A percentile compares a stretch with the other conserved stretches of the same genome.
Conservation (phyloP, 2,888 invertebrate genomes). For the Nebria brevicollis region DNA sequence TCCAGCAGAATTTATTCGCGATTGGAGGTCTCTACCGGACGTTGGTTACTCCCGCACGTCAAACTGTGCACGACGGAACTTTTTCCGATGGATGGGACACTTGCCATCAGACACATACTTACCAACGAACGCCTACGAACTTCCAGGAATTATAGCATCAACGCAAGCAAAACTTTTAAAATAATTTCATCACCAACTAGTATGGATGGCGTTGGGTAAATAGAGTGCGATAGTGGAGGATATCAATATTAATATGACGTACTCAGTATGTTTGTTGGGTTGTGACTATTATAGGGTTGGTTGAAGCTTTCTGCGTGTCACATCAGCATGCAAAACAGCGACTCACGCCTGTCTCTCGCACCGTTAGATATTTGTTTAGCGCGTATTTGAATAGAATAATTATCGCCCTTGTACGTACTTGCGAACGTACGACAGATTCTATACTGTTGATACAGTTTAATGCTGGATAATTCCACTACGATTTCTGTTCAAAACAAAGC, state of each 20-base stretch:
- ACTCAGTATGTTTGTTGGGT: slow-evolving; percentile 24
- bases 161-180: background rate
- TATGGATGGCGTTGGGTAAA: background rate
- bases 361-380: slow-evolving; percentile 44
- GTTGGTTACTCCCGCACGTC: background rate
- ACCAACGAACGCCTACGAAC: background rate
- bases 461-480: background rate
- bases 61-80: background rate
- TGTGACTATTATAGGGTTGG: background rate
- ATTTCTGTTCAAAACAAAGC: background rate
- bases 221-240: slow-evolving; percentile 4
- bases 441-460: slow-evolving; percentile 1
- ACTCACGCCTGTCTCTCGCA: slow-evolving; percentile 5
- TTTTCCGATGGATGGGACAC: background rate
- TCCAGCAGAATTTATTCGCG: slow-evolving; percentile 21
- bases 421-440: background rate
- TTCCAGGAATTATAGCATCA: background rate
- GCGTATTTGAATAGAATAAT: slow-evolving; percentile 45
- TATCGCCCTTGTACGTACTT: slow-evolving; percentile 15
- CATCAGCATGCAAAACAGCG: slow-evolving; percentile 18
- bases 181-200: background rate
- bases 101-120: background rate
- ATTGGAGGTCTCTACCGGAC: slow-evolving; percentile 12
- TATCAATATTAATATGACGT: slow-evolving; percentile 46
- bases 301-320: slow-evolving; percentile 5